These are phyloP conservation scores for Sogatella furcifera DNA, from an alignment of 1,140 invertebrate genomes.

Conservation along the genomic window DNA sequence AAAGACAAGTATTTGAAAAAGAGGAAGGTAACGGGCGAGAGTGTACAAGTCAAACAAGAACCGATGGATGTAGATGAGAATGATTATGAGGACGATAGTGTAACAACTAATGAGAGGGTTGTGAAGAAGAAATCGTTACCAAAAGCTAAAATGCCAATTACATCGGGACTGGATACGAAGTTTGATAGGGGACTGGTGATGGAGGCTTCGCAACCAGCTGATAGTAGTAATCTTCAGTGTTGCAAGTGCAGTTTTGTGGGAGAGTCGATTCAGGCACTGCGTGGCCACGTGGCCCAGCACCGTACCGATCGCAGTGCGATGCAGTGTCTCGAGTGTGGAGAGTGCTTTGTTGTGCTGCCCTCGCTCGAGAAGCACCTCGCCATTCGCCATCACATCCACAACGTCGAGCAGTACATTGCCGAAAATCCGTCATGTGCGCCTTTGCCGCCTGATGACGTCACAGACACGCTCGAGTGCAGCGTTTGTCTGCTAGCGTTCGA, in stretches of 20 bases:
- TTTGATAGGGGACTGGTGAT: neutral
- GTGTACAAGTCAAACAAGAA: neutral
- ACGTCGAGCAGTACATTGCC: constrained; percentile 43
- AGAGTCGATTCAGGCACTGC: constrained; percentile 33
- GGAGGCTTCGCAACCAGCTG: neutral
- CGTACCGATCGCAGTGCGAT: constrained; percentile 44
- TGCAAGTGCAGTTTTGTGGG: constrained; percentile 35
- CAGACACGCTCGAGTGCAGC: constrained; percentile 39
- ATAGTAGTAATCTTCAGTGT: neutral
- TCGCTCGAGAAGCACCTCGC: constrained; percentile 51
- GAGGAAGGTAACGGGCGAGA: constrained; percentile 6
- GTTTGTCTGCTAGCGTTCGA: constrained; percentile 51
- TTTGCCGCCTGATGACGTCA: constrained; percentile 32
- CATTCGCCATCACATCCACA: constrained; percentile 43
- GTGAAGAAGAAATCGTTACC: neutral
- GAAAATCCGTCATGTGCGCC: constrained; percentile 29
- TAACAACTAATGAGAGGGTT: no score
- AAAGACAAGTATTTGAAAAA: constrained; percentile 15
- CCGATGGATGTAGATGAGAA: neutral
- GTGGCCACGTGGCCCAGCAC: constrained; percentile 41
- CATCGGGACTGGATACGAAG: neutral
- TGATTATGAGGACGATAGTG: neutral
- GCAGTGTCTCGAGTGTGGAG: constrained; percentile 54
- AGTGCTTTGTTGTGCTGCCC: constrained; percentile 51
- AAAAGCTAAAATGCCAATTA: neutral